Base-by-base conservation (phyloP, 2,888 invertebrate genomes). In the Ferrisia virgata region DNA sequence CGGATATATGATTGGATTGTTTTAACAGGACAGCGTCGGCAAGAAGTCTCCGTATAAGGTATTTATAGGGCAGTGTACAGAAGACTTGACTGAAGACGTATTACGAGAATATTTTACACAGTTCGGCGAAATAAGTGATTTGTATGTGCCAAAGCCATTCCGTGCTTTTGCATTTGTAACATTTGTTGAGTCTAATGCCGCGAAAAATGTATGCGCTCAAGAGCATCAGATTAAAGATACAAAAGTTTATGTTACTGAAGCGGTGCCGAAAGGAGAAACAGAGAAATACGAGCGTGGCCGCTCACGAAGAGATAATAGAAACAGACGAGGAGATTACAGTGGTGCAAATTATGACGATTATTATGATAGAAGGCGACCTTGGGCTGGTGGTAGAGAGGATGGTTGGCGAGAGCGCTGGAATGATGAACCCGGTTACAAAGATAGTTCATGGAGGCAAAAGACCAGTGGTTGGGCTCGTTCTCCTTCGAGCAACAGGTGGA, bases 71-170 rank as follows among this genome's bases (percentile, higher is more conserved):
- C 92, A 97, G 87, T 95, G 97, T 89, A 96, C 96, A 53, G 97
- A 97, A 90, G 96, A 96, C 88, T 93, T 97, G 89, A 94, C 94
- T 33, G 94, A 95, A 81, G 96, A 96, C 87, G 96, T 96, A 89
- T 92, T 98, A 85, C 92, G 95, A 87, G 94, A 95, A 87, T 97
- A 96, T 91, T 96, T 96, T 89, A 92, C 94, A 85, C 95, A 94
- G 89, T 96, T 93, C 90, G 97, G 96, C 86, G 96, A 96, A 90
- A 96, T 97, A 83, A 95, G 95, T 85, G 97, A 98, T 91, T 97
- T 97, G 82, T 98, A 97, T 91, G 96, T 98, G 87, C 97, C 97
- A 53, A 94, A 96, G 89, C 97, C 97, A 85, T 97, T 97, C 90
- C 91, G 95, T 87, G 95, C 95, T 82, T 95, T 96, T 89, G 95